phyloP scores from a whole-genome alignment of 1,140 invertebrate species.

The Lepidurus couesii region DNA sequence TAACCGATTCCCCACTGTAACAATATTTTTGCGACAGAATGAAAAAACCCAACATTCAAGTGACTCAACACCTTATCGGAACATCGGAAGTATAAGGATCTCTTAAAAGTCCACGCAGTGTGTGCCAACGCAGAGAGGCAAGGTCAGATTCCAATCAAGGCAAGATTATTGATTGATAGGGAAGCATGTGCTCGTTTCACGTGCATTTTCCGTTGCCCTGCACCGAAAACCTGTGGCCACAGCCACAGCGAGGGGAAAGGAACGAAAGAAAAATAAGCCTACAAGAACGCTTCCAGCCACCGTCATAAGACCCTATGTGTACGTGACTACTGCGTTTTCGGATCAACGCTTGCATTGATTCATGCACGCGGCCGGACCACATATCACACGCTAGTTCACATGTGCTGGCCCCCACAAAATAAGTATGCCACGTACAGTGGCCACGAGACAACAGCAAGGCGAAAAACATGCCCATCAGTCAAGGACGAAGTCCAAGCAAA shows the following conservation, averaged over 20 bases:
- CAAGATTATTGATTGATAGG: neutral
- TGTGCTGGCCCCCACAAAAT: neutral
- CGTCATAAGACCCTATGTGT: slow-evolving; percentile 26
- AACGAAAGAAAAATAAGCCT: neutral
- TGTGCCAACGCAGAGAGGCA: neutral
- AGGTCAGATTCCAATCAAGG: slow-evolving; percentile 4
- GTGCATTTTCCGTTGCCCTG: neutral
- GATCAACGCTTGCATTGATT: slow-evolving; percentile 22
- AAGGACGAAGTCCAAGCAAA: neutral
- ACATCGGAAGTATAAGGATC: neutral
- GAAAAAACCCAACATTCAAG: too few relatives aligned
- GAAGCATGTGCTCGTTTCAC: neutral
- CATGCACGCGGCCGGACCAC: neutral
- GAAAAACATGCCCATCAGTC: too few relatives aligned
- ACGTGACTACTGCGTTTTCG: slow-evolving; percentile 26
- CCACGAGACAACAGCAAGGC: too few relatives aligned
- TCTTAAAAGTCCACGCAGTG: too few relatives aligned
- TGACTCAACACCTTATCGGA: neutral
- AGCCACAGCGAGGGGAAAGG: neutral
- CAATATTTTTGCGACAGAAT: too few relatives aligned
- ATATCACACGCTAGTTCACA: neutral
- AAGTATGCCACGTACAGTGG: neutral
- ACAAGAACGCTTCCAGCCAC: neutral
- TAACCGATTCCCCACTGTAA: too few relatives aligned
- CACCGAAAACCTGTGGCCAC: neutral